Evolutionary conservation across 2,888 invertebrate species (phyloP), one percentile per base, ranked within the genome.

Genomic region (Embidobia sp.): DNA sequence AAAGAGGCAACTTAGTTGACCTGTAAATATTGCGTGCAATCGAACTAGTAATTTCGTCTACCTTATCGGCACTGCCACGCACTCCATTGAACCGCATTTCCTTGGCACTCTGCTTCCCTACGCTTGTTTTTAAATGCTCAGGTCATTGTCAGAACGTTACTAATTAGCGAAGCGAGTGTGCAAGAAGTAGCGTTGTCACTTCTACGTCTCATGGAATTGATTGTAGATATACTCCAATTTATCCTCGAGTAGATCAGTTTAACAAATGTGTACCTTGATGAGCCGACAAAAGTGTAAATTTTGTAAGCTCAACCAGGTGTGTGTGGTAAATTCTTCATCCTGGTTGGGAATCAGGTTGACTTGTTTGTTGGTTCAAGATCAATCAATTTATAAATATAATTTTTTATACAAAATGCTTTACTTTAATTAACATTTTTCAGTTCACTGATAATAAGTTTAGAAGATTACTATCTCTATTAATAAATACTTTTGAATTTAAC

Each of bases 131-230:
- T 1, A 29, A 57, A 49, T 46, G 57, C 69, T 69, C 69, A 69
- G 69, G 69, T 57, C 48, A 57, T 48, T 46, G 40, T 59, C 26
- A 27, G 46, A 66, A 46, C 8, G 27, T 53, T 57, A 59, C 42
- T 42, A 69, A 57, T 37, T 37, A 67, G 16, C 22, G 37, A 46
- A 27, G 27, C 19, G 53, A 15, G 37, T 42, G 16, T 19, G 19
- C 18, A 53, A 51, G 46, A 51, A 29, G 13, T 42, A 51, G 26
- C 18, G 19, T 61, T 53, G 53, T 16, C 19, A 61, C 18, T n/a
- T n/a, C n/a, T n/a, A n/a, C n/a, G 59, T 61, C 70, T 61, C 29
- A 70, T 22, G 70, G 61, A 70, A 70, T 70, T 70, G 61, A 70
- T 51, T 61, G 46, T 70, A 59, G 70, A 46, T 70, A 70, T n/a